Evolutionary conservation across 1,140 invertebrate species (phyloP).

Genomic region (Nomia melanderi): DNA sequence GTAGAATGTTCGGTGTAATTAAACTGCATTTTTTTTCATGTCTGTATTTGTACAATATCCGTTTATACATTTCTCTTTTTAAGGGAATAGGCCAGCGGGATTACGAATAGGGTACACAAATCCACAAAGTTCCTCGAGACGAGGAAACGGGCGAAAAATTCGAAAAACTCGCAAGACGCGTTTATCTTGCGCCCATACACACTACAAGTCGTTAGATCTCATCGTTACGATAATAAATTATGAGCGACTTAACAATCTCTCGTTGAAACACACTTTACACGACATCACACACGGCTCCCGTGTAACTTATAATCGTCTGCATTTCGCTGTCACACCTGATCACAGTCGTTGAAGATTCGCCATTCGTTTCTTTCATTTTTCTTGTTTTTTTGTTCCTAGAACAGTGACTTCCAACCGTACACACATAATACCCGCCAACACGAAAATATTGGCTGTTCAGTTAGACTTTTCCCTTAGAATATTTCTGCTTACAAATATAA

Average conservation of each 20-base stretch:
- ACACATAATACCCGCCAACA: neutral
- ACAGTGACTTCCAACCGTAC: conserved; percentile 25
- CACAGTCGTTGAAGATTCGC: neutral
- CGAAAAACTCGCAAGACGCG: conserved; percentile 21
- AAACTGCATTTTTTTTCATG: conserved; percentile 20
- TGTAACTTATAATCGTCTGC: neutral
- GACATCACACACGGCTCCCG: neutral
- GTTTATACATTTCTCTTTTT: conserved; percentile 43
- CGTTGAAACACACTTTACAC: neutral
- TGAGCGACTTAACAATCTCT: neutral
- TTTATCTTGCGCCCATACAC: neutral
- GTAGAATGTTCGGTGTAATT: too few species aligned
- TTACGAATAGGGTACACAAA: conserved; percentile 29
- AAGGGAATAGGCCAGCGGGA: conserved; percentile 16
- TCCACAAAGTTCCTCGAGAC: conserved; percentile 34
- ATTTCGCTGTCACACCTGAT: neutral
- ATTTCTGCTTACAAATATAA: neutral
- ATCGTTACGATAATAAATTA: conserved; percentile 20
- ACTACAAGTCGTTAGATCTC: conserved; percentile 23
- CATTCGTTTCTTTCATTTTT: neutral
- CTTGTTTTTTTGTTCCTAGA: neutral
- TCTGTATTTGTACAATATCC: conserved; percentile 46
- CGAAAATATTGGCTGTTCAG: neutral
- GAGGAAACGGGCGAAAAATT: conserved; percentile 25
- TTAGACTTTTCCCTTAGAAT: neutral